Evolutionary conservation across 2,113 vertebrate species (phyloP), one percentile per base, ranked within the genome.

Genomic region (Bucco capensis): DNA sequence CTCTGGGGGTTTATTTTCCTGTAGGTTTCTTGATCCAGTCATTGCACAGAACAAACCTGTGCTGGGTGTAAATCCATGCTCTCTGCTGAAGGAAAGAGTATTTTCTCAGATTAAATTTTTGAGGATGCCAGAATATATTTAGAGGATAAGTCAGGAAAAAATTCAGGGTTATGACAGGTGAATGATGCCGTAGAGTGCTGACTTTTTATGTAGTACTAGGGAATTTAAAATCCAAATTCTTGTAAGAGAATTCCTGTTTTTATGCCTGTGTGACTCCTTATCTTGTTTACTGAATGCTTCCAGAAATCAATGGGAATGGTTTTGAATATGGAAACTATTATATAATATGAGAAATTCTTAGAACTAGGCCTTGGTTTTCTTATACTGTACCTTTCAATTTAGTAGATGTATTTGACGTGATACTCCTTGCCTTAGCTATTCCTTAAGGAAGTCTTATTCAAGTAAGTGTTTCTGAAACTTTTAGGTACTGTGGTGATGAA

Each of bases 121-220:
- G 70, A 92, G 86, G 37, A 64, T 90, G 66, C 74, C 66, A 79
- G 71, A 87, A 87, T 93, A 23, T 75, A 25, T 89, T 92, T 76
- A 61, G 62, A 61, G 70, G 46, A 78, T 93, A 77, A 94, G 78
- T 94, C 89, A 91, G 84, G 91, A 79, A 89, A 61, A 82, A 65
- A 14, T 19, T 79, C 62, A 42, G 81, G 28, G 71, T 89, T 88
- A 82, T 57, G 57, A n/a, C 61, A 42, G 46, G 66, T 89, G 87
- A 92, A 57, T 69, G 84, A 61, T 89, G 74, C 70, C 85, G 70
- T 61, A 31, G 77, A 96, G 78, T 58, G 18, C 51, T 93, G 83
- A 69, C 57, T 86, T 92, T 56, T 61, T 78, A 44, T 86, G 40
- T 71, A 69, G 58, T 42, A 58, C 50, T 66, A 65, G 47, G 56